phyloP scores from a whole-genome alignment of 2,888 invertebrate genomes.

The Catocala nupta region DNA sequence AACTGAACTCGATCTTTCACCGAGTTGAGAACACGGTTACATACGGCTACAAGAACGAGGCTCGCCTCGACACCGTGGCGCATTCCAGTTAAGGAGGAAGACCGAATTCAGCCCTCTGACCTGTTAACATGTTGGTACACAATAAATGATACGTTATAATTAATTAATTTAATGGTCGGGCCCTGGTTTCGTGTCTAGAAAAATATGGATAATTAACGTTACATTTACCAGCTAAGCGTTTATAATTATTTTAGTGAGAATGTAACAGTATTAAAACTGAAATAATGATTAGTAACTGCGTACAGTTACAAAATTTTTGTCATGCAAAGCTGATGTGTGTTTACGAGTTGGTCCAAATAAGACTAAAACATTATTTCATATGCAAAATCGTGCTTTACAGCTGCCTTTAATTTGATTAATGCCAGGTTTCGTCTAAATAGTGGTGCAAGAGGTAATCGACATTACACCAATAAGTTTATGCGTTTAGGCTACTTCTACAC shows the following conservation, averaged over 20 bases:
- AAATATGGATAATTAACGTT: slow-evolving; percentile 46
- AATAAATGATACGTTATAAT: slow-evolving; percentile 65
- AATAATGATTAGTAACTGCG: slow-evolving; percentile 31
- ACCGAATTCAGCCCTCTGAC: slow-evolving; percentile 37
- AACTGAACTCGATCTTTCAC: slow-evolving; percentile 43
- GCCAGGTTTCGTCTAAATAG: slow-evolving; percentile 54
- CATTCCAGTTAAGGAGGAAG: slow-evolving; percentile 30
- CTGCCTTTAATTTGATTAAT: slow-evolving; percentile 57
- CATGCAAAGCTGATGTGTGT: slow-evolving; percentile 44
- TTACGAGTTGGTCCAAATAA: slow-evolving; percentile 51
- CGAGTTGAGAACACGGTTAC: slow-evolving; percentile 18
- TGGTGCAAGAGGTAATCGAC: slow-evolving; percentile 67
- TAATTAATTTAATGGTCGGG: slow-evolving; percentile 64
- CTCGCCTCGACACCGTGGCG: slow-evolving; percentile 25
- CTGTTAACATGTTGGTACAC: slow-evolving; percentile 64
- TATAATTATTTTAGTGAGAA: slow-evolving; percentile 48
- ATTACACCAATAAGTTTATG: slow-evolving; percentile 70
- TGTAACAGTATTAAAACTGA: slow-evolving; percentile 41
- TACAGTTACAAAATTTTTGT: slow-evolving; percentile 29
- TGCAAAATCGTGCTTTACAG: slow-evolving; percentile 50
- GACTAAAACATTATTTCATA: slow-evolving; percentile 35
- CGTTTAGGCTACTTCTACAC: slow-evolving; percentile 80
- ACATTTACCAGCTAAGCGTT: slow-evolving; percentile 44
- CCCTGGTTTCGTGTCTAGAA: slow-evolving; percentile 55
- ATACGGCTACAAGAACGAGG: slow-evolving; percentile 12